These are phyloP conservation scores for Acanthisitta chloris DNA, from an alignment of 2,113 vertebrate genomes.

Conservation along the genomic window DNA sequence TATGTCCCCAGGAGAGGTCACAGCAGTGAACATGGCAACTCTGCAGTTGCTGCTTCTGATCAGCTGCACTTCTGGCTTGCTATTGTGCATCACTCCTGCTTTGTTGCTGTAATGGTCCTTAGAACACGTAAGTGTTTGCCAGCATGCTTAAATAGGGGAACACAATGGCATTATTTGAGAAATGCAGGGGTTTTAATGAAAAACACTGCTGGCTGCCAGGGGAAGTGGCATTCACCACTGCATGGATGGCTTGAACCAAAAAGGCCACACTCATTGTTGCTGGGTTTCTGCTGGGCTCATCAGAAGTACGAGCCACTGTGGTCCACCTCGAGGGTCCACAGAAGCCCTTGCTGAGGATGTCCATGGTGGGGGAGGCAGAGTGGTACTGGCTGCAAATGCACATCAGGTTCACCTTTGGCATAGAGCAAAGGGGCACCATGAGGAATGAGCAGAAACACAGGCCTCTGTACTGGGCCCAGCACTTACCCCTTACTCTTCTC, in stretches of 20 bases:
- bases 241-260: not conserved
- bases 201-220: not conserved
- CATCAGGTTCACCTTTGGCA: fast-evolving
- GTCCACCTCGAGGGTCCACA: not conserved
- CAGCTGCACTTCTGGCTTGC: not conserved
- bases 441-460: not conserved
- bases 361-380: not conserved
- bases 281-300: not conserved
- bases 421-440: not conserved
- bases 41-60: not conserved
- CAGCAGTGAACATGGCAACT: not conserved
- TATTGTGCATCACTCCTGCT: not conserved
- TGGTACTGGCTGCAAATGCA: fast-evolving
- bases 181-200: not conserved
- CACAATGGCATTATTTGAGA: not conserved
- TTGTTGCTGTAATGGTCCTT: not conserved
- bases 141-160: not conserved
- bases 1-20: not conserved
- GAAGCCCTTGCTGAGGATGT: not conserved
- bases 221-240: not conserved
- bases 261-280: fast-evolving
- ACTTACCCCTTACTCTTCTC: not conserved
- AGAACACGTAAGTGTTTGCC: not conserved
- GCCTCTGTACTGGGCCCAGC: fast-evolving
- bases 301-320: not conserved